Percentiles rank a stretch among this genome's conserved stretches.
Conservation (phyloP, 2,888 invertebrate genomes). For the Aspidapion aeneum region DNA sequence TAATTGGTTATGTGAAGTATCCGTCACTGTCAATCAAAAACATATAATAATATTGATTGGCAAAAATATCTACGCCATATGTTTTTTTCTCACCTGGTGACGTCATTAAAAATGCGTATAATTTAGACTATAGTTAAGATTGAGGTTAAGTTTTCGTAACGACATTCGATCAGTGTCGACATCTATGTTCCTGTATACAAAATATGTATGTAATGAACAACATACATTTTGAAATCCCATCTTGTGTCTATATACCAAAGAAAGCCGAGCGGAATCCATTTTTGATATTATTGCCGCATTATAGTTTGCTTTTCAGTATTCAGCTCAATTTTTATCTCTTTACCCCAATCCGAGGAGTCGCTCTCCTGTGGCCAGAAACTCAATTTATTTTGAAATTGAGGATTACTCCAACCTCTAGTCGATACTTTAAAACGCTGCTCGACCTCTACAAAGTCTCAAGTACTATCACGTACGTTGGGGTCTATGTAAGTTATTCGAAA, state of each 20-base stretch:
- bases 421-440: background rate
- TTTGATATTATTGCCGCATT: background rate
- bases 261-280: background rate
- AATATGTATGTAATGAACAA: background rate
- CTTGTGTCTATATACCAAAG: too few relatives aligned
- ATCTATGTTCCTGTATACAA: too few relatives aligned
- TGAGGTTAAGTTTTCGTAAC: too few relatives aligned
- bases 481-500: too few relatives aligned
- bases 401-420: background rate
- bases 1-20: too few relatives aligned
- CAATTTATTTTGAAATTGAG: slow-evolving; percentile 10
- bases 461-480: background rate
- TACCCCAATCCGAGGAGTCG: background rate
- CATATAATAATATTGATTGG: too few relatives aligned
- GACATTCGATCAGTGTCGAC: too few relatives aligned
- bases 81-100: too few relatives aligned
- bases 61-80: too few relatives aligned
- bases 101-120: too few relatives aligned
- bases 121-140: too few relatives aligned
- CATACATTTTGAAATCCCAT: background rate
- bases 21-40: too few relatives aligned
- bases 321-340: background rate
- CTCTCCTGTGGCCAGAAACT: background rate
- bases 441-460: background rate
- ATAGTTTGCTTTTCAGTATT: background rate